Conservation (phyloP, 1,140 invertebrate species). For the Bilobella aurantiaca region DNA sequence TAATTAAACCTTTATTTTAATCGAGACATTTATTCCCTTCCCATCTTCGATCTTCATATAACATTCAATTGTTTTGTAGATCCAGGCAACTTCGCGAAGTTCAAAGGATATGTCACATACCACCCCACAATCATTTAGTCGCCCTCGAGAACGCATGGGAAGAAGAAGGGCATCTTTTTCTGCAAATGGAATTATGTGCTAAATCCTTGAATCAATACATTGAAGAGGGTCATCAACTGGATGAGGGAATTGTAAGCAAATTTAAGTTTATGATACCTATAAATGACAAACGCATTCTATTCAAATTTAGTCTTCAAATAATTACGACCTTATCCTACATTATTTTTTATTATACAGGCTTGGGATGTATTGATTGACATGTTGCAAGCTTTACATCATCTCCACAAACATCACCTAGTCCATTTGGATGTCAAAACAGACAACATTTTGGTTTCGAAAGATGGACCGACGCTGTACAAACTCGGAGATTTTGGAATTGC, state of each 20-base stretch:
- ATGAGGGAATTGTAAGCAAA: neutral
- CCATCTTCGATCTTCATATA: no score
- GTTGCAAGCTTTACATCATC: conserved; percentile 46
- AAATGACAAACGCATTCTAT: no score
- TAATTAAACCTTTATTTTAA: no score
- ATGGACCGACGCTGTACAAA: conserved; percentile 44
- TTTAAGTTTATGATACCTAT: neutral
- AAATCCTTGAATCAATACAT: conserved; percentile 39
- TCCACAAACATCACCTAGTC: conserved; percentile 50
- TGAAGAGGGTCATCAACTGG: conserved; percentile 36
- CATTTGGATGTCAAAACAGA: conserved; percentile 58
- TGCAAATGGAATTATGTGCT: conserved; percentile 60
- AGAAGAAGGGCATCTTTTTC: conserved; percentile 56
- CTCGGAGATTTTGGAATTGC: conserved; percentile 55
- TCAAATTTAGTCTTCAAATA: no score
- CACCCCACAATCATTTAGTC: conserved; percentile 57
- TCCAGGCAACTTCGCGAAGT: conserved; percentile 57
- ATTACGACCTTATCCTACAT: no score
- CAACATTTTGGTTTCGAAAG: conserved; percentile 49
- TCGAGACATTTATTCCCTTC: no score
- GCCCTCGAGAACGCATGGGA: conserved; percentile 62
- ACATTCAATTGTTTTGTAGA: no score
- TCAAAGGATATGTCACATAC: conserved; percentile 55
- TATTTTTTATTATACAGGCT: conserved; percentile 28
- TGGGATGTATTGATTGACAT: conserved; percentile 42